Percentiles rank a stretch among this genome's conserved stretches.
Evolutionary conservation across 1,140 invertebrate species (phyloP).

Genomic region (Battus philenor): DNA sequence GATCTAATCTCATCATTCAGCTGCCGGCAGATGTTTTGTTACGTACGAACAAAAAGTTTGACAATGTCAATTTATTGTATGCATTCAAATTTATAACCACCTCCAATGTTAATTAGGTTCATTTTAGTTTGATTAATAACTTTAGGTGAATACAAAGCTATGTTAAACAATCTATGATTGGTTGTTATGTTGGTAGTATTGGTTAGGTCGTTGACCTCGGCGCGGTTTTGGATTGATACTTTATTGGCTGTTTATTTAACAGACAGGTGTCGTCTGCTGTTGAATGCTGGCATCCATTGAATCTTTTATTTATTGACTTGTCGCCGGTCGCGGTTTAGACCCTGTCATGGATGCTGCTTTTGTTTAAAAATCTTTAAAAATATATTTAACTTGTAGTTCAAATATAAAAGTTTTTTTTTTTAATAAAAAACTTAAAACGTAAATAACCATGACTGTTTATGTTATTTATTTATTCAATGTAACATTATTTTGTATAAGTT

Average conservation of each 20-base stretch:
- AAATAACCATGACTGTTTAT: too few relatives aligned
- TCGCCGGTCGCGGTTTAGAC: too few relatives aligned
- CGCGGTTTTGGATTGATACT: constrained; percentile 24
- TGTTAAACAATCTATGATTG: constrained; percentile 2
- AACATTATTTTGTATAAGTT: too few relatives aligned
- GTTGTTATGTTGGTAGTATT: constrained; percentile 12
- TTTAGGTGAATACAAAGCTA: constrained; percentile 2
- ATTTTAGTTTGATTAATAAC: background rate
- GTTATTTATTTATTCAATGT: too few relatives aligned
- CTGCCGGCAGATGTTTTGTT: constrained; percentile 54
- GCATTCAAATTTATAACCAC: background rate
- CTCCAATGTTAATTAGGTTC: background rate
- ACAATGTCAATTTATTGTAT: background rate
- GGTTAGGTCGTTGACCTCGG: constrained; percentile 30
- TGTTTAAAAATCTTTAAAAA: too few relatives aligned
- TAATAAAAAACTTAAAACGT: too few relatives aligned
- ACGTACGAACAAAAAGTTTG: constrained; percentile 21
- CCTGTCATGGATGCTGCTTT: too few relatives aligned
- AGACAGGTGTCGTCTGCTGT: constrained; percentile 29
- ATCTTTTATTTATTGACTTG: constrained; percentile 13
- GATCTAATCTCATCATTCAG: constrained; percentile 51
- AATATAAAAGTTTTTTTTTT: too few relatives aligned
- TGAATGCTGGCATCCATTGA: constrained; percentile 16
- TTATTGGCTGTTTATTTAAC: constrained; percentile 33
- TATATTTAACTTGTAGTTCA: too few relatives aligned